phyloP scores from a whole-genome alignment of 2,888 invertebrate genomes.

The Drosophila sordidula region DNA sequence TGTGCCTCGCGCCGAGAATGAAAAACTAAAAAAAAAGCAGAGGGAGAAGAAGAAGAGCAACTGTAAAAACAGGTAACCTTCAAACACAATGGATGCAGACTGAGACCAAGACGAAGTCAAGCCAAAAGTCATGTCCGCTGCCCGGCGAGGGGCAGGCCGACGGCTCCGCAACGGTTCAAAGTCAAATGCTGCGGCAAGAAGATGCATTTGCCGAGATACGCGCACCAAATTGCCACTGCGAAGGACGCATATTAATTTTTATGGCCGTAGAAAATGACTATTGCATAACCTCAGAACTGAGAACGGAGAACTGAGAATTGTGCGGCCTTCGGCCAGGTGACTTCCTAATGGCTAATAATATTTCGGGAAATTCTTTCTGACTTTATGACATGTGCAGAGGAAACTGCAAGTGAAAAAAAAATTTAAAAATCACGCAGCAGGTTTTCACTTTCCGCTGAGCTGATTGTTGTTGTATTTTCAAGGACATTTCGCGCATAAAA shows the following conservation, averaged over 20 bases:
- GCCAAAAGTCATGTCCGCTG: slow-evolving; percentile 72
- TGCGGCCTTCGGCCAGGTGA: slow-evolving; percentile 66
- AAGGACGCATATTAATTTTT: slow-evolving; percentile 84
- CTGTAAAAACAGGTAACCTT: slow-evolving; percentile 80
- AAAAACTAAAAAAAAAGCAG: slow-evolving; percentile 41
- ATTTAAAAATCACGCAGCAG: slow-evolving; percentile 63
- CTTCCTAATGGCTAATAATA: slow-evolving; percentile 66
- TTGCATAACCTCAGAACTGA: slow-evolving; percentile 70
- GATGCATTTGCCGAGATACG: slow-evolving; percentile 62
- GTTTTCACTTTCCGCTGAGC: slow-evolving; percentile 64
- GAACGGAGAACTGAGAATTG: slow-evolving; percentile 8
- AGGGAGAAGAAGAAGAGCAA: slow-evolving; percentile 31
- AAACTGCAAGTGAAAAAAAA: slow-evolving; percentile 65
- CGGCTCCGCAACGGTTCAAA: slow-evolving; percentile 48
- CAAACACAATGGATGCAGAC: slow-evolving; percentile 45
- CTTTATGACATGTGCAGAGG: slow-evolving; percentile 61
- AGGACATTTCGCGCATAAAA: slow-evolving; percentile 73
- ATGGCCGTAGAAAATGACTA: slow-evolving; percentile 79
- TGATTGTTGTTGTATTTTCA: slow-evolving; percentile 69
- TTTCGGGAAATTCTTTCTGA: slow-evolving; percentile 54
- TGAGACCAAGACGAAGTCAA: slow-evolving; percentile 44
- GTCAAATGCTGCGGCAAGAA: slow-evolving; percentile 40
- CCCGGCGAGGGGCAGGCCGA: slow-evolving; percentile 23
- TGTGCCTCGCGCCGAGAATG: slow-evolving; percentile 46
- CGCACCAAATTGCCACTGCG: slow-evolving; percentile 67